A percentile compares a stretch with the other conserved stretches of the same genome.
Evolutionary conservation across 2,113 vertebrate species (phyloP).

Genomic region (Mixornis gularis): DNA sequence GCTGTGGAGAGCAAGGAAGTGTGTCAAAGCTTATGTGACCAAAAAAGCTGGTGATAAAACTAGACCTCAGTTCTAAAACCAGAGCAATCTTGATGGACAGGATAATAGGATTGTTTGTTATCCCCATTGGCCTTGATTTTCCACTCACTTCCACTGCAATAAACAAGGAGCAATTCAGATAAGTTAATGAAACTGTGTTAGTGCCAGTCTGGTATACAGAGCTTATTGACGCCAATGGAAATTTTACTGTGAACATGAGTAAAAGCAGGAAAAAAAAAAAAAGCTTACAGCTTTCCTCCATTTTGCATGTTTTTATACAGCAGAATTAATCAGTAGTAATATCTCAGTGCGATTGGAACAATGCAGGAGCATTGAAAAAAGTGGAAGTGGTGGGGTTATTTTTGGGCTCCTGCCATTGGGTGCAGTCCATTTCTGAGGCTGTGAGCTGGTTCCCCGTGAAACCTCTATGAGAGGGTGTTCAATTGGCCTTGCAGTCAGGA

Average conservation of each 20-base stretch:
- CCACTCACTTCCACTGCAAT: not conserved
- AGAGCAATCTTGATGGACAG: not conserved
- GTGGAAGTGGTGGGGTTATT: conserved; percentile 40
- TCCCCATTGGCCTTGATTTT: not conserved
- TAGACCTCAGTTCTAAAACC: not conserved
- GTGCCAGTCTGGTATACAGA: not conserved
- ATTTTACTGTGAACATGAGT: not conserved
- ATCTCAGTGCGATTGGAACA: conserved; percentile 16
- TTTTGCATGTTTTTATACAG: conserved; percentile 24
- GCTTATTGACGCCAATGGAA: not conserved
- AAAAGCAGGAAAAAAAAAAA: not conserved
- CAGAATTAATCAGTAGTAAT: conserved; percentile 35
- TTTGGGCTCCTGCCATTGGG: conserved; percentile 41
- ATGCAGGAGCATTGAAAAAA: not conserved
- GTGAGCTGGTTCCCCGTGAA: conserved; percentile 8
- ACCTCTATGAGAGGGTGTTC: conserved; percentile 27
- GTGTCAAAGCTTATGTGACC: not conserved
- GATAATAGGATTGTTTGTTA: not conserved
- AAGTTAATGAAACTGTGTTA: not conserved
- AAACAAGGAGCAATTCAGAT: not conserved
- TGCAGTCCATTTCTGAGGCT: conserved; percentile 43
- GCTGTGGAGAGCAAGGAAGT: not conserved
- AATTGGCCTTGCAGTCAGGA: conserved; percentile 10
- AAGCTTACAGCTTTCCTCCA: not conserved
- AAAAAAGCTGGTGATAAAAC: not conserved